Percentiles rank a stretch among this genome's conserved stretches.
Evolutionary conservation across 2,797 vertebrate species (phyloP).

Genomic region (Melopsittacus undulatus): DNA sequence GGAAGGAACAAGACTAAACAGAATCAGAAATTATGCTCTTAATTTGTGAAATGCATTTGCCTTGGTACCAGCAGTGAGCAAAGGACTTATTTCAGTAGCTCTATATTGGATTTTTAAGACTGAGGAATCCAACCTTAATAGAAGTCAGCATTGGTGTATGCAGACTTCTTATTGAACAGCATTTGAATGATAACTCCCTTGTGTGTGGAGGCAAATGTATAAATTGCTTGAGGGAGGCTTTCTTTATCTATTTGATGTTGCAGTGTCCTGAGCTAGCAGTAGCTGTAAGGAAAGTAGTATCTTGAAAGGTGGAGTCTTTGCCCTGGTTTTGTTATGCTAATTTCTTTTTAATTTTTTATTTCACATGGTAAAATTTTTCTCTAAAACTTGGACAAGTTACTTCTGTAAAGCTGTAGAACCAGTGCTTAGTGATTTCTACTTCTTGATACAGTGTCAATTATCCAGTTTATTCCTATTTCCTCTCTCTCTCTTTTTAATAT

Average conservation of each 20-base stretch:
- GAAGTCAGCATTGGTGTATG: neutral
- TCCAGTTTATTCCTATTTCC: conserved; percentile 30
- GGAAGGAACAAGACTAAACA: neutral
- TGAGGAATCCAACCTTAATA: neutral
- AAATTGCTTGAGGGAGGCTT: neutral
- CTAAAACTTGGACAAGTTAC: neutral
- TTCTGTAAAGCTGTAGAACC: neutral
- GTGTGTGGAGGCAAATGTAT: neutral
- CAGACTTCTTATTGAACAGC: neutral
- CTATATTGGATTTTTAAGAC: neutral
- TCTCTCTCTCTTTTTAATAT: neutral
- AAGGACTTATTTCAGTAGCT: neutral
- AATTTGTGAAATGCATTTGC: neutral
- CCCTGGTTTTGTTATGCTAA: neutral
- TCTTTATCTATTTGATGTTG: neutral
- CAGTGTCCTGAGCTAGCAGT: neutral
- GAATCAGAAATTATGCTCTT: neutral
- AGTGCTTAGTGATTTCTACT: neutral
- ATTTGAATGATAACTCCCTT: neutral
- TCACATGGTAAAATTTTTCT: neutral
- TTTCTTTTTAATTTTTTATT: neutral
- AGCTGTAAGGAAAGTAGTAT: neutral
- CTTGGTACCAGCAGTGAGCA: neutral
- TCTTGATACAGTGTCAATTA: conserved; percentile 13
- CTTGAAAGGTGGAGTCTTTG: neutral